Percentiles rank a stretch among this genome's conserved stretches.
phyloP scores from a whole-genome alignment of 2,888 invertebrate species.

The Coleophora flavipennella region DNA sequence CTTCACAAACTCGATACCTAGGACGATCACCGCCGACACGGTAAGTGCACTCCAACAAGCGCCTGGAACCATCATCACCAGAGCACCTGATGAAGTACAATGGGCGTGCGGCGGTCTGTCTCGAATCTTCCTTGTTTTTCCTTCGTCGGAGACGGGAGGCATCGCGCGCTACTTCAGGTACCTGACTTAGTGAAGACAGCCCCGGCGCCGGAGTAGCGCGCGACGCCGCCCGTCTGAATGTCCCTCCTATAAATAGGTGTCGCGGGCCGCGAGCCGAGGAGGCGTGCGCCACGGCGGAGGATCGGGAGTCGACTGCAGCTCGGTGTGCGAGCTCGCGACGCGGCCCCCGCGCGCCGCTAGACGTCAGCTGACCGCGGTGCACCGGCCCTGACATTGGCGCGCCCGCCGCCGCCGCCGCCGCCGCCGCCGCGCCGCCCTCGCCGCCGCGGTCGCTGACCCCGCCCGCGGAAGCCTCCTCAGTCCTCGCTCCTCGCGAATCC shows the following conservation, averaged over 20 bases:
- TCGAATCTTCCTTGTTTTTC: constrained; percentile 16
- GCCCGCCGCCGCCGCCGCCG: constrained; percentile 65
- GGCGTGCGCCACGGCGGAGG: constrained; percentile 46
- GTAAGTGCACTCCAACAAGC: constrained; percentile 99
- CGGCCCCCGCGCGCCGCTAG: constrained; percentile 69
- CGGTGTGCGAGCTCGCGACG: constrained; percentile 29
- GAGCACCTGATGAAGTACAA: constrained; percentile 99
- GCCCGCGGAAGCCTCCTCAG: constrained; percentile 22
- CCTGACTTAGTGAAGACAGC: constrained; percentile 90
- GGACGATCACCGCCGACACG: constrained; percentile 79
- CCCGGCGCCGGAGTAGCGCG: constrained; percentile 93
- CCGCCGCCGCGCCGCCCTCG: constrained; percentile 58
- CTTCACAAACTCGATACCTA: constrained; percentile 7
- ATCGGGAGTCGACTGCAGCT: constrained; percentile 61
- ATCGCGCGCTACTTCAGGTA: constrained; percentile 99
- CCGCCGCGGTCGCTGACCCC: constrained; percentile 23
- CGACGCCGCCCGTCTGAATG: constrained; percentile 55
- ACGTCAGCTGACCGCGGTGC: constrained; percentile 72
- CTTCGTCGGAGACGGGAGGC: constrained; percentile 28
- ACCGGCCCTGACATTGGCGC: constrained; percentile 73
- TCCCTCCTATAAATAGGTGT: constrained; percentile 41
- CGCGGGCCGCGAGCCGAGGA: constrained; percentile 33
- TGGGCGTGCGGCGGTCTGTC: constrained; percentile 88
- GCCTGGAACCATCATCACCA: constrained; percentile 93
- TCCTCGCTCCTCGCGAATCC: constrained; percentile 14